phyloP scores from a whole-genome alignment of 2,888 invertebrate genomes.

The Isotomurus palustris region DNA sequence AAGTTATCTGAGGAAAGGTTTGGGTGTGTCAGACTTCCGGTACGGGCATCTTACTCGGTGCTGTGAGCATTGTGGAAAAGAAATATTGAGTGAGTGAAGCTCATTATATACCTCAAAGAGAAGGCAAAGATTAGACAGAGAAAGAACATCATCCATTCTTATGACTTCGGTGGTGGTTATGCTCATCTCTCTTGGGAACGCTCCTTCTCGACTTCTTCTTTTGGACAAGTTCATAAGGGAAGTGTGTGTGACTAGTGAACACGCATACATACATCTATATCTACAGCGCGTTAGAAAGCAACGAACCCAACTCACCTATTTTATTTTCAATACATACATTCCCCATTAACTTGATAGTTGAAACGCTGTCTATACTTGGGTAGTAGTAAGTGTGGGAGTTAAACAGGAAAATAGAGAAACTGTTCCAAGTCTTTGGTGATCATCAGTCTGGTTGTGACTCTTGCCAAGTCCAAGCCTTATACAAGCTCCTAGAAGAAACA shows the following conservation, averaged over 20 bases:
- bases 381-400: slow-evolving; percentile 16
- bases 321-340: too few species aligned
- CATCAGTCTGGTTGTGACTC: slow-evolving; percentile 26
- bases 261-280: too few species aligned
- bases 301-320: too few species aligned
- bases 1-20: slow-evolving; percentile 9
- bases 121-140: background rate
- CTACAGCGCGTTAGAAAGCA: too few species aligned
- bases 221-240: slow-evolving; percentile 1
- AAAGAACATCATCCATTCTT: background rate
- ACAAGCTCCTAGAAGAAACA: background rate
- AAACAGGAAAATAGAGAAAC: slow-evolving; percentile 19
- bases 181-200: background rate
- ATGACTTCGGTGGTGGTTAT: background rate
- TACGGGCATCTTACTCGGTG: slow-evolving; percentile 15
- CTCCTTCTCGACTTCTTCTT: too few species aligned
- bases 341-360: too few species aligned
- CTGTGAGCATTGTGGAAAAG: too few species aligned
- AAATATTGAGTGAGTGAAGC: too few species aligned
- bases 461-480: slow-evolving; percentile 30
- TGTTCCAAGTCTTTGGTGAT: slow-evolving; percentile 15
- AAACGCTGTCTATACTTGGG: too few species aligned
- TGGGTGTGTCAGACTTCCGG: slow-evolving; percentile 42
- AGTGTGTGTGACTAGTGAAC: too few species aligned
- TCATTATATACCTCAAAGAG: background rate